phyloP scores from a whole-genome alignment of 2,888 invertebrate species.

The Teleogryllus oceanicus region DNA sequence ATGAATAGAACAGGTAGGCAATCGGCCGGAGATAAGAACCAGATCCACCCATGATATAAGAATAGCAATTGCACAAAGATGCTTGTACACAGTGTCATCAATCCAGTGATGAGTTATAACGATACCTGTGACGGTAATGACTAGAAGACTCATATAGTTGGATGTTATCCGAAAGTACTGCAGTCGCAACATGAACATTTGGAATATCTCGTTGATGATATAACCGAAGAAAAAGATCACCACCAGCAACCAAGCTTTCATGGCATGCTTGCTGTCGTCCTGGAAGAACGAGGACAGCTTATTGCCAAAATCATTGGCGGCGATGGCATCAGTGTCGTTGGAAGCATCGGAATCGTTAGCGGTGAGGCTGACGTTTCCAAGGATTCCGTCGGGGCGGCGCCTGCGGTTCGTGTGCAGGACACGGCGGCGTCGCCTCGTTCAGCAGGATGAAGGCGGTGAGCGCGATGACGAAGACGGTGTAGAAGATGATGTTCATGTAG shows the following conservation, averaged over 20 bases:
- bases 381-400: too few species aligned
- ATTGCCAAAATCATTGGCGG: too few species aligned
- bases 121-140: background rate
- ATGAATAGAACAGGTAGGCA: constrained; percentile 73
- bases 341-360: background rate
- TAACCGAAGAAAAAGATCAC: background rate
- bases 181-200: background rate
- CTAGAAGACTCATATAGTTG: background rate
- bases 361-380: background rate
- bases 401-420: too few species aligned
- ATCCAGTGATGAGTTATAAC: background rate
- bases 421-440: background rate
- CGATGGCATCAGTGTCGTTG: background rate
- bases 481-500: constrained; percentile 25
- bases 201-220: background rate
- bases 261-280: background rate
- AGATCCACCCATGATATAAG: constrained; percentile 72
- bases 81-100: constrained; percentile 43
- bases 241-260: background rate
- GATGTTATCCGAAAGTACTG: background rate
- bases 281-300: background rate
- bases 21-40: constrained; percentile 72
- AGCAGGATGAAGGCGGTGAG: constrained; percentile 21
- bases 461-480: constrained; percentile 20
- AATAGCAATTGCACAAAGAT: constrained; percentile 68